Conservation (phyloP, 2,113 vertebrate species). For the Ptychochromis oligacanthus region DNA sequence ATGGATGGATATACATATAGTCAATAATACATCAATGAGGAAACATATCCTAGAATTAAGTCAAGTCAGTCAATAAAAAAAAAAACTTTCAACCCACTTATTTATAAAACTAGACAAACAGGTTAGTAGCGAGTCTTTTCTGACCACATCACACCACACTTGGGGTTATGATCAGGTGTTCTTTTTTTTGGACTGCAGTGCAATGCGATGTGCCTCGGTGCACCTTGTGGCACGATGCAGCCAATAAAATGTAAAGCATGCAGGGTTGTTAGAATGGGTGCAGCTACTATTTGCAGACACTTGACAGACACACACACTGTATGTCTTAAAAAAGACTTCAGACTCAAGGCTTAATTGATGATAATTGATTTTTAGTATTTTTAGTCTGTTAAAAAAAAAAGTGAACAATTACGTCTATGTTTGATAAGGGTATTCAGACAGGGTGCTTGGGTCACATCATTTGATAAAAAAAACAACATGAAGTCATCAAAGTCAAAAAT, state of each 20-base stretch:
- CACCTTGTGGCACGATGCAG: not conserved
- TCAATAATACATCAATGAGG: no score
- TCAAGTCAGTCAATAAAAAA: not conserved
- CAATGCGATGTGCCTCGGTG: not conserved
- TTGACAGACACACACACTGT: not conserved
- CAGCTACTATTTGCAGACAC: not conserved
- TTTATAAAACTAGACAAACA: not conserved
- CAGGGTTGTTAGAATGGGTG: not conserved
- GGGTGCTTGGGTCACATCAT: not conserved
- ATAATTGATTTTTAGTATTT: no score
- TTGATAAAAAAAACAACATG: not conserved
- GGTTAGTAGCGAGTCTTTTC: not conserved
- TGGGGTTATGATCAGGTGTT: not conserved
- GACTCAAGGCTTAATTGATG: not conserved
- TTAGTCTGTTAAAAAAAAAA: not conserved
- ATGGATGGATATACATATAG: no score
- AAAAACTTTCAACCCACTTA: not conserved
- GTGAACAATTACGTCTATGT: not conserved
- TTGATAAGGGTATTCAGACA: not conserved
- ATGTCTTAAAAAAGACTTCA: not conserved
- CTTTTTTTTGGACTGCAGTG: not conserved
- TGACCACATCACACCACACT: not conserved
- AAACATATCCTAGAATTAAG: no score
- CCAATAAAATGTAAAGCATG: not conserved
- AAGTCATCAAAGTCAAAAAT: not conserved